These are phyloP conservation scores for Pantherophis vulpinus DNA, from an alignment of 2,797 vertebrate genomes.

Conservation along the genomic window DNA sequence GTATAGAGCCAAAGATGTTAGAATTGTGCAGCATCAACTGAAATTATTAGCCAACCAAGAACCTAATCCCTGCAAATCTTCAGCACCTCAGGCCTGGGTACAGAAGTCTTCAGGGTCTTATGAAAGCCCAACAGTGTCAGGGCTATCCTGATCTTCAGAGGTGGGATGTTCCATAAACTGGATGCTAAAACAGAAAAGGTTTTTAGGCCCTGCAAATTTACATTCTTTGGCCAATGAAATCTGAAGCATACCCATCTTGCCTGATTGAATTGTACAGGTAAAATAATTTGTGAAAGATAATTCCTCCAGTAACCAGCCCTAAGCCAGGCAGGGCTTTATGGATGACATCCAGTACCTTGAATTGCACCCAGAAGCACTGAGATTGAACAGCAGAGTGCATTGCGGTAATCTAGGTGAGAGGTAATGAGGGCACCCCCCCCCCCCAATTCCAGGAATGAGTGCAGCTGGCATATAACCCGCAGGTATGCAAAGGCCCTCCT, in stretches of 20 bases:
- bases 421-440: background rate
- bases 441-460: background rate
- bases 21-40: background rate
- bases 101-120: background rate
- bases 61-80: background rate
- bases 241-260: background rate
- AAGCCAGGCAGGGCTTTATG: background rate
- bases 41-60: background rate
- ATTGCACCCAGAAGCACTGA: background rate
- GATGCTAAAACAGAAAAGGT: background rate
- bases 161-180: background rate
- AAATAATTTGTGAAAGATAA: background rate
- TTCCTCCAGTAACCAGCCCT: background rate
- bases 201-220: background rate
- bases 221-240: background rate
- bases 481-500: background rate
- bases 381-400: background rate
- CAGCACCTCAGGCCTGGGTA: background rate
- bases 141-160: background rate
- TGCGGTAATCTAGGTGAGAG: background rate
- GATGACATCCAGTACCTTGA: background rate
- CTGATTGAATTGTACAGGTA: background rate
- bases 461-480: background rate
- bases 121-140: background rate
- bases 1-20: too few species aligned